These are phyloP conservation scores for Pseudocheirus occidentalis DNA, from an alignment of 2,797 vertebrate genomes.

Conservation along the genomic window DNA sequence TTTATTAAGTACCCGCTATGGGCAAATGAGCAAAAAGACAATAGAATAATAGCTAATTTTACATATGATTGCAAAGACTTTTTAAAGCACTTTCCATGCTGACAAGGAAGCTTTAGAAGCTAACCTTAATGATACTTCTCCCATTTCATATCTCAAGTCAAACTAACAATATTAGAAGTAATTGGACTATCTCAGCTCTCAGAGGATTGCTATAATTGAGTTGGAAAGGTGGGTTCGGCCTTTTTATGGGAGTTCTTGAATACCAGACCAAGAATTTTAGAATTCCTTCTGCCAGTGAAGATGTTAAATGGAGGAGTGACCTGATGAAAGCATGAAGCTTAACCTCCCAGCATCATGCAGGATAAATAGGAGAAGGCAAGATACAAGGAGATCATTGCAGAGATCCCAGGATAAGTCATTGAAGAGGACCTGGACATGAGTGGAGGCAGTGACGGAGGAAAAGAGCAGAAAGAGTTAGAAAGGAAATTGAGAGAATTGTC, in stretches of 20 bases:
- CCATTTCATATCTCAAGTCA: neutral
- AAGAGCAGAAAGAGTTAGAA: neutral
- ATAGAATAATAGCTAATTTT: neutral
- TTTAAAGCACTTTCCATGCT: neutral
- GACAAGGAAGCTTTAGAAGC: neutral
- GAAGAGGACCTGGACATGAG: neutral
- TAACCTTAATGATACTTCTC: neutral
- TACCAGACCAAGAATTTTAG: neutral
- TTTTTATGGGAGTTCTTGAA: neutral
- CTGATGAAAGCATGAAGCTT: neutral
- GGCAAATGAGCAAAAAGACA: neutral
- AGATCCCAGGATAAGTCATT: neutral
- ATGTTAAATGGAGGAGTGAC: neutral
- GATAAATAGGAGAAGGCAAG: neutral
- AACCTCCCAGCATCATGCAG: neutral
- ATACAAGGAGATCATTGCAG: neutral
- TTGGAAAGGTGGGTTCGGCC: neutral
- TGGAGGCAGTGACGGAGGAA: neutral
- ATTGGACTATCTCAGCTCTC: neutral
- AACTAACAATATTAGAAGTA: neutral
- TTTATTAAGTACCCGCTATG: neutral
- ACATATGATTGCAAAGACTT: neutral
- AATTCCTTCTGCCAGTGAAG: neutral
- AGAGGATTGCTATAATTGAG: neutral
- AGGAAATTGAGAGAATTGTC: neutral